Conservation (phyloP, 2,888 invertebrate species). For the Anarsia innoxiella region DNA sequence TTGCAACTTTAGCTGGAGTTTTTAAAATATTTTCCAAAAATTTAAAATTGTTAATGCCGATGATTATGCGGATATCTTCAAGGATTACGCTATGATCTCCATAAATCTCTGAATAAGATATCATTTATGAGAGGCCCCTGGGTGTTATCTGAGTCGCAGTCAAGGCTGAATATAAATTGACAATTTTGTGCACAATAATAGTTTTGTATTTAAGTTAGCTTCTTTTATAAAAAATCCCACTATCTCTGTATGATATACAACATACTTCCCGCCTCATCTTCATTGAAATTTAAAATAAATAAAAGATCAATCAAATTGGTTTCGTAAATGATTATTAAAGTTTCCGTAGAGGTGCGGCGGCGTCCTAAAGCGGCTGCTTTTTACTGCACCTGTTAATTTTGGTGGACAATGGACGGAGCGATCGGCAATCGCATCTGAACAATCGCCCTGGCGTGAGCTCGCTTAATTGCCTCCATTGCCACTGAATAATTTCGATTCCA, state of each 20-base stretch:
- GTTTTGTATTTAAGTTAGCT: too few species aligned
- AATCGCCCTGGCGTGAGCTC: slow-evolving; percentile 49
- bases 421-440: slow-evolving; percentile 46
- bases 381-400: slow-evolving; percentile 53
- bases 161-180: slow-evolving; percentile 33
- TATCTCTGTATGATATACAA: too few species aligned
- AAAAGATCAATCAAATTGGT: slow-evolving; percentile 6
- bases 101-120: slow-evolving; percentile 33
- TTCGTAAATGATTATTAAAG: slow-evolving; percentile 7
- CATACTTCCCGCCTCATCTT: too few species aligned
- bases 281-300: slow-evolving; percentile 4
- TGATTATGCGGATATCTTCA: too few species aligned
- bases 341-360: slow-evolving; percentile 1
- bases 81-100: too few species aligned
- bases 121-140: slow-evolving; percentile 26
- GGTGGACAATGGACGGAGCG: slow-evolving; percentile 51
- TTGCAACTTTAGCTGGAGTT: too few species aligned
- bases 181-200: too few species aligned
- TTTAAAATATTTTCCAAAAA: background rate
- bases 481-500: slow-evolving; percentile 45
- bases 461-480: slow-evolving; percentile 58
- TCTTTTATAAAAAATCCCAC: too few species aligned
- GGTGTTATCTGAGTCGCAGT: slow-evolving; percentile 20
- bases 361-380: slow-evolving; percentile 33
- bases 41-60: background rate